Evolutionary conservation across 2,113 vertebrate species (phyloP), one percentile per base, ranked within the genome.

Genomic region (Lucifuga dentata): DNA sequence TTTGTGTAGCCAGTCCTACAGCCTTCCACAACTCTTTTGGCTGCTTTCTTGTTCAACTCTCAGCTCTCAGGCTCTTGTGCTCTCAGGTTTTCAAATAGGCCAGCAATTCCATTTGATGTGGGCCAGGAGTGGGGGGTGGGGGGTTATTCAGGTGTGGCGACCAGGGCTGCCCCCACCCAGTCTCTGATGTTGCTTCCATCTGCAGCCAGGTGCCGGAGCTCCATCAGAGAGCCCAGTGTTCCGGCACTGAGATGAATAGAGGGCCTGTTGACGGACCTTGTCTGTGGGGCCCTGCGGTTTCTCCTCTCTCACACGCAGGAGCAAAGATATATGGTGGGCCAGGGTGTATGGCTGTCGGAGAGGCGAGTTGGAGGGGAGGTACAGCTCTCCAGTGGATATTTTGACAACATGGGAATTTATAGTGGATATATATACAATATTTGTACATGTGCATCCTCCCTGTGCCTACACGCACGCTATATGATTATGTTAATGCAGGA

Each of bases 101-200:
- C 46, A 24, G 63, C 44, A 29, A 2, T 50, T 46, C 35, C 50
- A 71, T 83, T 89, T 90, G 86, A 87, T 86, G 89, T 88, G 88
- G 78, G 62, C 38, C 56, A 15, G 43, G 24, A 51, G 26, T 39
- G 64, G 63, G 15, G 38, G 17, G 16, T 16, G 56, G 24, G 81
- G 84, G 78, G 83, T 90, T 89, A 84, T 87, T 90, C 88, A 90
- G 90, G 90, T 90, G 88, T 83, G 84, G 80, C 59, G 68, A 57
- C 70, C 69, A 21, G 49, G 15, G 46, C 63, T 71, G 77, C 87
- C 67, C 19, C 78, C 81, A 56, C 84, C 80, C 75, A 50, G 74
- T 68, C 73, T 81, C 79, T 88, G 88, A 91, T 88, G 84, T 86
- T 62, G 48, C 32, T 76, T 78, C 78, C 74, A 72, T 87, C 79